Base-by-base conservation (phyloP, 2,888 invertebrate species). In the Cryptocephalus moraei region DNA sequence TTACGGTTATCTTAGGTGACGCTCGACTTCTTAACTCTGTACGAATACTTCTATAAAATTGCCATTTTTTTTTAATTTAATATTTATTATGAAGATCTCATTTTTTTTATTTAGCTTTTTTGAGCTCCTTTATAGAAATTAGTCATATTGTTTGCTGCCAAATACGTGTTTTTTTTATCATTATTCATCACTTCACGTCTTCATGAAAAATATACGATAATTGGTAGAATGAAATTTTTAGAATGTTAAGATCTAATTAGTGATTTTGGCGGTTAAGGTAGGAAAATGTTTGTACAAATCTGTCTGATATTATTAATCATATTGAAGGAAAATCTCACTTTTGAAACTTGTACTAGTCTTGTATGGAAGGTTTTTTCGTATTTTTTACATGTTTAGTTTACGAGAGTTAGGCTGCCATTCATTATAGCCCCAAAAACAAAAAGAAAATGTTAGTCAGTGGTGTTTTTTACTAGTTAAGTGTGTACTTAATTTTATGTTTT, bases 271-370 rank as follows among this genome's bases (percentile, higher is more conserved):
- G 36, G 36, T 36, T 36, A 36, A 36, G 36, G 36, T 11, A 36
- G 36, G 12, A 11, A 36, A 50, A 48, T 49, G 39, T 46, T 54
- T 54, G 55, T 55, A 55, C 55, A 55, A 55, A 53, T 50, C 49
- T 49, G 48, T 53, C 53, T 53, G 53, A 55, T 53, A 51, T 53
- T 55, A 52, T 52, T 49, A 36, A 36, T 36, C 36, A 36, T 36
- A 36, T 36, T 45, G 45, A 38, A 47, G 38, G 47, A 49, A 55
- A 51, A 51, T 54, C 54, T 54, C 54, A 56, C 52, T 22, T 53
- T 56, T 55, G 54, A 55, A 57, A 62, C 58, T 51, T 51, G 54
- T 62, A 60, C 62, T 62, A 62, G 62, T 62, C 62, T 54, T 50
- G 46, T 56, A 46, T 53, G 44, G 33, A 13, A 48, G 47, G 49